Evolutionary conservation across 2,888 invertebrate species (phyloP).

Genomic region (Scotopteryx bipunctaria): DNA sequence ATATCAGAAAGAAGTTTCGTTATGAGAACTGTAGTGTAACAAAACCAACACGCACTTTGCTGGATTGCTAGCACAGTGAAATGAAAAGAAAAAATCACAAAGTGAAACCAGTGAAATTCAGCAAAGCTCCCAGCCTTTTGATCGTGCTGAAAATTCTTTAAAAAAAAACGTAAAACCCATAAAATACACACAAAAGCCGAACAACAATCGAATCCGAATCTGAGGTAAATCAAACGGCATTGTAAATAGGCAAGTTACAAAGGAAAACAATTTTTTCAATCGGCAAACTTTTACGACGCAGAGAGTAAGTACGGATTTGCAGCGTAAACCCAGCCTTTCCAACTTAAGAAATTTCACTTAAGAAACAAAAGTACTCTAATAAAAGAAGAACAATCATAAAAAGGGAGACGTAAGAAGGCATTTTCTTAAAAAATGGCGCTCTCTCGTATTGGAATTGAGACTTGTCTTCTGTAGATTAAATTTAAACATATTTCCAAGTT

Average conservation of each 20-base stretch:
- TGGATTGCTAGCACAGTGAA: background rate
- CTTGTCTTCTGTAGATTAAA: conserved; percentile 30
- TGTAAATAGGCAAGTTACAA: conserved; percentile 35
- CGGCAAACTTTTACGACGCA: conserved; percentile 73
- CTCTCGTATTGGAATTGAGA: conserved; percentile 34
- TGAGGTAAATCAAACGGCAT: conserved; percentile 34
- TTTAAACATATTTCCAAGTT: conserved; percentile 29
- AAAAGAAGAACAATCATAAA: conserved; percentile 83
- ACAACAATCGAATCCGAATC: conserved; percentile 25
- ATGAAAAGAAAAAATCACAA: background rate
- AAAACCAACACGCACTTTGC: background rate
- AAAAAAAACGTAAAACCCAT: background rate
- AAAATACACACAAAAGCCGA: conserved; percentile 1
- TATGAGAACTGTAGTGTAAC: background rate
- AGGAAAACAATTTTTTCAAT: conserved; percentile 73
- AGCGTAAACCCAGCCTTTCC: conserved; percentile 70
- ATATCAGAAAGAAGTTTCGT: background rate
- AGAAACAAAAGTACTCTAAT: conserved; percentile 81
- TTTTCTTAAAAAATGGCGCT: conserved; percentile 54
- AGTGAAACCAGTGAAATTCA: background rate
- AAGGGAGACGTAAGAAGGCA: conserved; percentile 69
- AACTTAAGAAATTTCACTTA: conserved; percentile 80
- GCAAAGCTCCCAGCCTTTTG: background rate
- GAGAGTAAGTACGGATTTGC: conserved; percentile 78
- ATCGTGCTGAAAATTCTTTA: background rate